Evolutionary conservation across 2,113 vertebrate species (phyloP).

Genomic region (Chaenogobius annularis): DNA sequence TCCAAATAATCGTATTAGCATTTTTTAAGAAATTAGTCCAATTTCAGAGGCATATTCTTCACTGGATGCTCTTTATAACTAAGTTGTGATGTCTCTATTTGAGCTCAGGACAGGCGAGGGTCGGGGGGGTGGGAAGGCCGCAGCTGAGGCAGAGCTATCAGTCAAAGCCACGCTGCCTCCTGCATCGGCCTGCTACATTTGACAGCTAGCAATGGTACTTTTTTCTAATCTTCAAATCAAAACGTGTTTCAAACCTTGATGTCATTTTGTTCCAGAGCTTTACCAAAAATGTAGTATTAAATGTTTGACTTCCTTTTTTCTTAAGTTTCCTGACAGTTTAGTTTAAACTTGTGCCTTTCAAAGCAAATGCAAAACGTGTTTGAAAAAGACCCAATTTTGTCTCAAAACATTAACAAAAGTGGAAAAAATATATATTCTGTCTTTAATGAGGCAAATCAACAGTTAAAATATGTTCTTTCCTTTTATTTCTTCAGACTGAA

Average conservation of each 20-base stretch:
- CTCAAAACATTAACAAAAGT: background rate
- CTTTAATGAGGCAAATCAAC: background rate
- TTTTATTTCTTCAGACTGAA: background rate
- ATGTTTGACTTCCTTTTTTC: background rate
- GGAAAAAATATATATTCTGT: background rate
- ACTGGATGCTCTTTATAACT: constrained; percentile 51
- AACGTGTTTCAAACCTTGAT: background rate
- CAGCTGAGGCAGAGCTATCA: constrained; percentile 42
- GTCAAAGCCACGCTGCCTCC: constrained; percentile 47
- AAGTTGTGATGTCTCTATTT: constrained; percentile 74
- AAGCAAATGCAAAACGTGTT: background rate
- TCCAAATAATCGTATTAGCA: constrained; percentile 84
- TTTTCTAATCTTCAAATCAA: constrained; percentile 40
- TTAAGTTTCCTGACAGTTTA: background rate
- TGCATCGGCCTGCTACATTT: constrained; percentile 12
- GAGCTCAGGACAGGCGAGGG: constrained; percentile 54
- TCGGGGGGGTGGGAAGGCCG: constrained; percentile 56
- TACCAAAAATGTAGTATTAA: background rate
- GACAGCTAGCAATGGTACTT: constrained; percentile 8
- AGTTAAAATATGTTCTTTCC: background rate
- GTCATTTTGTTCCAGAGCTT: background rate
- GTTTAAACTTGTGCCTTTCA: background rate
- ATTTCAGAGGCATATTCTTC: constrained; percentile 66
- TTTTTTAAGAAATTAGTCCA: constrained; percentile 78
- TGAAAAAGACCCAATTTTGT: background rate